Percentiles rank a stretch among this genome's conserved stretches.
Evolutionary conservation across 2,113 vertebrate genomes (phyloP).

Genomic region (Zingel zingel): DNA sequence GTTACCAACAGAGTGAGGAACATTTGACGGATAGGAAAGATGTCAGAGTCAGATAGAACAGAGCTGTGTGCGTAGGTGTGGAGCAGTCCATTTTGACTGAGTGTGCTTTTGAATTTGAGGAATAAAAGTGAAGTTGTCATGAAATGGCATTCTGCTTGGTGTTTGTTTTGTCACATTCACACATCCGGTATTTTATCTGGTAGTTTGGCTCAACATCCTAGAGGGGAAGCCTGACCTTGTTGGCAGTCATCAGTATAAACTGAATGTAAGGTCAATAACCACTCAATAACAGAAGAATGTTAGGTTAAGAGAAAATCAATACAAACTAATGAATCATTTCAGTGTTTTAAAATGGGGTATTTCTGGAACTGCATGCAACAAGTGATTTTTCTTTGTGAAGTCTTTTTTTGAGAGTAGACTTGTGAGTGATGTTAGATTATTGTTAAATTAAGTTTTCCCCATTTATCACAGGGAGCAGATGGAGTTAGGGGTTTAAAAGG

Average conservation of each 20-base stretch:
- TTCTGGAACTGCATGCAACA: constrained; percentile 11
- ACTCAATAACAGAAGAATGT: constrained; percentile 42
- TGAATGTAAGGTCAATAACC: constrained; percentile 55
- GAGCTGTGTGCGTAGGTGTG: constrained; percentile 18
- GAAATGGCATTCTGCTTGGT: constrained; percentile 9
- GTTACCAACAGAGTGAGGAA: constrained; percentile 47
- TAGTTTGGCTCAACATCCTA: constrained; percentile 6
- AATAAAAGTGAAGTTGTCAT: constrained; percentile 21
- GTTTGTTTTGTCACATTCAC: constrained; percentile 23
- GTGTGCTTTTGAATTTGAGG: constrained; percentile 25
- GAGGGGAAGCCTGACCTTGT: neutral
- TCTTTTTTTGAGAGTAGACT: neutral
- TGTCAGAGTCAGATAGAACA: constrained; percentile 36
- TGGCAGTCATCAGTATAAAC: constrained; percentile 41
- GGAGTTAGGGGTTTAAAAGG: constrained; percentile 92
- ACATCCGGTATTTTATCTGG: constrained; percentile 10
- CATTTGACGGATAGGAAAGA: constrained; percentile 62
- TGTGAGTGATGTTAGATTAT: neutral
- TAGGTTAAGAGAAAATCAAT: constrained; percentile 66
- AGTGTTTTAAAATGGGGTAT: constrained; percentile 17
- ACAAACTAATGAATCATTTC: constrained; percentile 45
- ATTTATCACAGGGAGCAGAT: constrained; percentile 88
- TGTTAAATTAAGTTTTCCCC: constrained; percentile 1
- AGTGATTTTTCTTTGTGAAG: neutral
- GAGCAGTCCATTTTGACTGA: constrained; percentile 32